Evolutionary conservation across 2,113 vertebrate genomes (phyloP).

Genomic region (Corythornis madagascariensis): DNA sequence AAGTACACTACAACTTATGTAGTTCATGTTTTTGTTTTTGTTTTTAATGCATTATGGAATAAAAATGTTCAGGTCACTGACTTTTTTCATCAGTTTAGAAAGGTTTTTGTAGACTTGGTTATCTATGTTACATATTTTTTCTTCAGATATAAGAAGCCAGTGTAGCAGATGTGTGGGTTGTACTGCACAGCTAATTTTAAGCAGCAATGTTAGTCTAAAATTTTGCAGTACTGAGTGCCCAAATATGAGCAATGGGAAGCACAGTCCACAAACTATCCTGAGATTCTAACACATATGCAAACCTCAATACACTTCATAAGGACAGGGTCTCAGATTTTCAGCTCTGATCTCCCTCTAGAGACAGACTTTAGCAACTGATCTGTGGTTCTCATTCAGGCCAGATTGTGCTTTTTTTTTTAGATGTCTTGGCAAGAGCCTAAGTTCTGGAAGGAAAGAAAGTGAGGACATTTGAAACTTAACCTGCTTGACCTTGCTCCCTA

Average conservation of each 20-base stretch:
- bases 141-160: not conserved
- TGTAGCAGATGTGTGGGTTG: not conserved
- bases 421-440: not conserved
- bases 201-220: not conserved
- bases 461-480: not conserved
- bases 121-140: not conserved
- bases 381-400: not conserved
- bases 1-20: not conserved
- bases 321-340: not conserved
- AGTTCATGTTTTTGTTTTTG: not conserved
- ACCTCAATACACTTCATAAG: not conserved
- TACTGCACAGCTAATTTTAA: not conserved
- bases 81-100: not conserved
- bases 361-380: constrained; percentile 21
- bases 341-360: constrained; percentile 54
- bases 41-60: not conserved
- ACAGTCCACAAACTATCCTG: not conserved
- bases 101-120: not conserved
- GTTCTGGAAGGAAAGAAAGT: not conserved
- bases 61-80: not conserved
- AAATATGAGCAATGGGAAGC: not conserved
- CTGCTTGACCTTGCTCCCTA: not conserved
- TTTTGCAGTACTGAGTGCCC: not conserved
- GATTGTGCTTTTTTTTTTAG: not conserved
- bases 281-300: not conserved